These are phyloP conservation scores for Phasianus colchicus DNA, from an alignment of 2,113 vertebrate genomes.

Conservation along the genomic window DNA sequence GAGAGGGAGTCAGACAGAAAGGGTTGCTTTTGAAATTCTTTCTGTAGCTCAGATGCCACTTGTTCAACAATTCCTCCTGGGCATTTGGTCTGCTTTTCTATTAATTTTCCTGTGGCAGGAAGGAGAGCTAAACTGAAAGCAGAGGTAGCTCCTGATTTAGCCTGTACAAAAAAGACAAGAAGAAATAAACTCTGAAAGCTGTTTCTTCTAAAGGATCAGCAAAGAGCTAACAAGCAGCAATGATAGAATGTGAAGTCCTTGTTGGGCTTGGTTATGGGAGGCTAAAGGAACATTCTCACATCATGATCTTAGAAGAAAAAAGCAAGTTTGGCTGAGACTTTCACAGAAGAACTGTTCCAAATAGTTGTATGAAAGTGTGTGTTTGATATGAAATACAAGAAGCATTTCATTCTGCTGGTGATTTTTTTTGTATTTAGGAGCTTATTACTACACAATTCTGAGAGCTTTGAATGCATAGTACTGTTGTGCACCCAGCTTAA, in stretches of 20 bases:
- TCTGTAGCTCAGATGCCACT: slow-evolving; percentile 27
- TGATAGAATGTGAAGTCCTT: background rate
- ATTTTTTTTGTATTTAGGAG: background rate
- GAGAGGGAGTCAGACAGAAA: background rate
- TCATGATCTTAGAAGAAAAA: background rate
- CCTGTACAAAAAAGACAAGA: background rate
- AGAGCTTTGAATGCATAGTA: background rate
- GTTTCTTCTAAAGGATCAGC: background rate
- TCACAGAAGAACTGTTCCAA: background rate
- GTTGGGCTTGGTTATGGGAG: background rate
- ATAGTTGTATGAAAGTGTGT: background rate
- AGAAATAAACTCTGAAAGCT: background rate
- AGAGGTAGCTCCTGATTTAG: slow-evolving; percentile 9
- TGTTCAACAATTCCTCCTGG: slow-evolving; percentile 44
- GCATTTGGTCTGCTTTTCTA: slow-evolving; percentile 45
- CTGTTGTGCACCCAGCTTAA: background rate
- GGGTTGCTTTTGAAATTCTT: slow-evolving; percentile 43
- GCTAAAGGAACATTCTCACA: background rate
- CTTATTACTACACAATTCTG: background rate
- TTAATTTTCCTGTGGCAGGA: slow-evolving; percentile 45
- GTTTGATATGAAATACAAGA: background rate
- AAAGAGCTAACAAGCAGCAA: background rate
- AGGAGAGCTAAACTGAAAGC: slow-evolving; percentile 36
- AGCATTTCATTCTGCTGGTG: background rate
- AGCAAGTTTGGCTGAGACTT: background rate